Percentiles rank a stretch among this genome's conserved stretches.
Evolutionary conservation across 2,113 vertebrate species (phyloP).

Genomic region (Ranitomeya imitator): DNA sequence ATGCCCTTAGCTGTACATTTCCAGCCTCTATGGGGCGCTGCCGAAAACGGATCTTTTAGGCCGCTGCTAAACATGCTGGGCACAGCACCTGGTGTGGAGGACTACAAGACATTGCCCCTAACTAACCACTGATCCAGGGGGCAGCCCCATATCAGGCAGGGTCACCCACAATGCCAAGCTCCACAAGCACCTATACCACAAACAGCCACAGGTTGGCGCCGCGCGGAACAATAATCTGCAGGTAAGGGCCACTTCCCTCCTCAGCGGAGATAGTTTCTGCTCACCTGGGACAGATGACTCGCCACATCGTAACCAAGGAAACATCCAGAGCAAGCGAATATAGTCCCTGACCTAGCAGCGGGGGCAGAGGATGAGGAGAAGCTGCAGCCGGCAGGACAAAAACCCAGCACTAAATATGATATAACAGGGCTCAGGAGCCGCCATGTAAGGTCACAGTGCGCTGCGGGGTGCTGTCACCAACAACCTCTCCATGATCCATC

Average conservation of each 20-base stretch:
- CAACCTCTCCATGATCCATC: not conserved
- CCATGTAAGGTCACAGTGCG: not conserved
- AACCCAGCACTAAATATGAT: not conserved
- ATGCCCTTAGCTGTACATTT: too few species aligned
- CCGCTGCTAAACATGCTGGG: too few species aligned
- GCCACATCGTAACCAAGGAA: conserved; percentile 37
- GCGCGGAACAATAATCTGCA: not conserved
- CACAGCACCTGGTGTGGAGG: too few species aligned
- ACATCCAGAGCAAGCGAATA: not conserved
- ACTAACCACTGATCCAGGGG: too few species aligned
- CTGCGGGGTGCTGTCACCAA: not conserved
- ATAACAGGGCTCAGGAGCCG: not conserved
- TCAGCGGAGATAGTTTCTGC: not conserved
- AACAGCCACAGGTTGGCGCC: not conserved
- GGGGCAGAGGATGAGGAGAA: not conserved
- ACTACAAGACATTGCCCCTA: too few species aligned
- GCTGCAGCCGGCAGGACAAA: not conserved
- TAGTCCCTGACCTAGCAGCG: conserved; percentile 22
- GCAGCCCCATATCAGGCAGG: too few species aligned
- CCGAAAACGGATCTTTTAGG: too few species aligned
- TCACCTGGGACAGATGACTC: conserved; percentile 31
- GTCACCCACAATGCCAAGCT: too few species aligned
- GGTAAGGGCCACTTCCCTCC: not conserved
- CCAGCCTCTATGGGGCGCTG: too few species aligned
- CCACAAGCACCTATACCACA: not conserved